phyloP scores from a whole-genome alignment of 2,797 vertebrate species.

The Distichodus sexfasciatus region DNA sequence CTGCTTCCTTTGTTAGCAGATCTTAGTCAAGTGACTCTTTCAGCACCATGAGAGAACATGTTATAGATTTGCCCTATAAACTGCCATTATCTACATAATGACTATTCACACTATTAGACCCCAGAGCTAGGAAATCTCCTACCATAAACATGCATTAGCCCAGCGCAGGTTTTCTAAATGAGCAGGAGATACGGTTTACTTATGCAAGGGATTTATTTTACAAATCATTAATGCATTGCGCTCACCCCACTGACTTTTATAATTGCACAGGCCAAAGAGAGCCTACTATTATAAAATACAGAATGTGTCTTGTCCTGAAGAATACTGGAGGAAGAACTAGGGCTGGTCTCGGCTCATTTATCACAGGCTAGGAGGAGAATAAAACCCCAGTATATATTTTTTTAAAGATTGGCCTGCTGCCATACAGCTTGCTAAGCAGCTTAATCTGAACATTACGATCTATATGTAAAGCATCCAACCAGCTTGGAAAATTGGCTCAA shows the following conservation, averaged over 20 bases:
- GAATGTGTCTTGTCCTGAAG: slow-evolving; percentile 39
- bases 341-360: slow-evolving; percentile 32
- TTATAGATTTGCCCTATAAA: background rate
- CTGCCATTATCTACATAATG: background rate
- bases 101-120: background rate
- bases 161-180: no score
- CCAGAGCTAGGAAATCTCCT: background rate
- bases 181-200: background rate
- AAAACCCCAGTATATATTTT: slow-evolving; percentile 16
- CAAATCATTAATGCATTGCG: background rate
- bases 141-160: background rate
- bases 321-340: slow-evolving; percentile 58
- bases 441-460: slow-evolving; percentile 6
- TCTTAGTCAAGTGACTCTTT: background rate
- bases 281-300: slow-evolving; percentile 35
- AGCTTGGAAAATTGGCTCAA: background rate
- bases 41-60: background rate
- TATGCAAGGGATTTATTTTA: background rate
- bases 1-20: background rate
- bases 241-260: background rate
- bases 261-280: slow-evolving; percentile 23
- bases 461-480: slow-evolving; percentile 2
- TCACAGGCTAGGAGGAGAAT: slow-evolving; percentile 45
- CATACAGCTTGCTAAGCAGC: background rate
- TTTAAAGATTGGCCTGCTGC: slow-evolving; percentile 24